Conservation (phyloP, 2,888 invertebrate species). For the Axea sp. region DNA sequence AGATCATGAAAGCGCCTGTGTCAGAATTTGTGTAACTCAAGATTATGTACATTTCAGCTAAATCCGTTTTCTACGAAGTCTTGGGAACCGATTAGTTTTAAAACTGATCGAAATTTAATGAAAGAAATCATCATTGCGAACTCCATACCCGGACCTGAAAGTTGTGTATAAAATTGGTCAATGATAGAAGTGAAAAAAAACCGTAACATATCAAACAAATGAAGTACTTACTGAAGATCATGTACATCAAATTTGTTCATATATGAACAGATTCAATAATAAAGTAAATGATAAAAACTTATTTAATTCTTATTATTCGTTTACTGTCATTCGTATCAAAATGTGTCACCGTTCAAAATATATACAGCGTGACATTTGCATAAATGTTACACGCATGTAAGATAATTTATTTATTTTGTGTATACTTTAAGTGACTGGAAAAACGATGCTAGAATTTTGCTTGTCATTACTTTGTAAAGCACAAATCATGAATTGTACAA, state of each 20-base stretch:
- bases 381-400: no score
- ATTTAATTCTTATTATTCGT: no score
- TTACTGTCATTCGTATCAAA: no score
- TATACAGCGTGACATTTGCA: no score
- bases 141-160: slow-evolving; percentile 92
- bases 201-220: slow-evolving; percentile 58
- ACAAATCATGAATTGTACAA: no score
- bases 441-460: no score
- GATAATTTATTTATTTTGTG: no score
- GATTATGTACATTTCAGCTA: slow-evolving; percentile 65
- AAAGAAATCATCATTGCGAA: slow-evolving; percentile 86
- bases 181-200: slow-evolving; percentile 45
- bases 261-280: slow-evolving; percentile 57
- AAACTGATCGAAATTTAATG: slow-evolving; percentile 78
- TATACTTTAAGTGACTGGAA: no score
- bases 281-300: slow-evolving; percentile 45
- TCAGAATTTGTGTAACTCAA: no score
- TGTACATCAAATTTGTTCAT: slow-evolving; percentile 56
- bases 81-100: slow-evolving; percentile 79
- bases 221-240: slow-evolving; percentile 47
- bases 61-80: slow-evolving; percentile 78
- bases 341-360: no score
- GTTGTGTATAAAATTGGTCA: slow-evolving; percentile 85
- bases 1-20: no score
- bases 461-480: no score